Evolutionary conservation across 23 tunicate species (phyloP), one percentile per base, ranked within the genome.

Genomic region (Pegea sp.): DNA sequence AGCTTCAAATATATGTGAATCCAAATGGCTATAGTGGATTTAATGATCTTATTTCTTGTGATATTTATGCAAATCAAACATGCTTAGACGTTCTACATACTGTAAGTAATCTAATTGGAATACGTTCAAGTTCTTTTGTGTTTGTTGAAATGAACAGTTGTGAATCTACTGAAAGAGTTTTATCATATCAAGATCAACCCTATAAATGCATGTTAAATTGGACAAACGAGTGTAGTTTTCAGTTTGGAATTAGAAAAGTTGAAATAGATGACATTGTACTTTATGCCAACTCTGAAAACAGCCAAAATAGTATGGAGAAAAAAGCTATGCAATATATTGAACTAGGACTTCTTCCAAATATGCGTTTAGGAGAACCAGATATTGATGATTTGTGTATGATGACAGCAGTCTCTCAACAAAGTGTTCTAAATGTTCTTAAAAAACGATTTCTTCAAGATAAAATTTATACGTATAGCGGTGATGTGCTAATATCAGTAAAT

Each of bases 401-500:
- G 43, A 28, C 62, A 27, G 53, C 30, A 4, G 42, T 58, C 24
- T 28, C 65, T 3, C 80, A 64, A 33, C 56, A 72, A 20, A 65
- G 58, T 24, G 44, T 72, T 49, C 25, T 72, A 21, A 70, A 49
- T 4, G 65, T 72, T 3, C 46, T 72, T 7, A 64, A 64, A 49
- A 56, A 33, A 57, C 42, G 80, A 42, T 72, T 72, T 52, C 20
- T 29, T 50, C 57, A 64, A 29, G 80, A 72, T 65, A 72, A 72
- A 30, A 72, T 72, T 1, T 72, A 72, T 60, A 72, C 80, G 6
- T 72, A 72, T 62, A 64, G 61, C 44, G 80, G 61, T 18, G 61
- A 72, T 24, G 61, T 64, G 53, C 56, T 72, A 2, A 72, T 72
- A 30, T 64, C 70, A 19, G 64, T 72, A n/a, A 72, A 72, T 24